Base-by-base conservation (phyloP, 2,888 invertebrate species). In the Laothoe populi region DNA sequence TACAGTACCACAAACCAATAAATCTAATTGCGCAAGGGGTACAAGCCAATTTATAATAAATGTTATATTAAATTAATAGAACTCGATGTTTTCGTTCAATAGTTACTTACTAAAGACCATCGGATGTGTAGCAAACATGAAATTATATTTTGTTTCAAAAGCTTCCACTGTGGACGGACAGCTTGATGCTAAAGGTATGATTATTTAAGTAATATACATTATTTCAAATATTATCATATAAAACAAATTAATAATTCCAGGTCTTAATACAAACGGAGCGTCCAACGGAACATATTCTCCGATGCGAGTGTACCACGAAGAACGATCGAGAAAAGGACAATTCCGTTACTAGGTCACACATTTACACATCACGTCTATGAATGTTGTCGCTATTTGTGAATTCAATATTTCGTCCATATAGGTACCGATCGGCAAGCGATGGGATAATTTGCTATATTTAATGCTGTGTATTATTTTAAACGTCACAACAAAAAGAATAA, bases 271-370 rank as follows among this genome's bases (percentile, higher is more conserved):
- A 24, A 95, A 94, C 70, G 93, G 93, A 60, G 86, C 85, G 24
- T 87, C 94, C 2, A 96, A 95, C 75, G 96, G 96, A 60, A 95
- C 94, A 66, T 97, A 97, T 79, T 96, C 96, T 16, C 96, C 96
- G 0, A 93, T 97, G 81, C 92, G 96, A 72, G 96, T 97, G 11
- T 97, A 97, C 79, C 96, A 97, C 86, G 96, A 97, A 78, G 96
- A 96, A 76, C 94, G 96, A 76, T 96, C 96, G 66, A 95, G 95
- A 79, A 96, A 96, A 86, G 96, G 96, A 65, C 96, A 96, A 81
- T 97, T 96, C 92, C 95, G 96, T 83, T 97, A 96, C 86, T 97
- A 94, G 94, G 42, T 45, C 8, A 24, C 45, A 21, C 11, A 46
- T 53, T 24, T 23, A 49, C 31, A 42, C 21, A 19, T 19, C 23